phyloP scores from a whole-genome alignment of 2,797 vertebrate genomes.

The Anabas testudineus region DNA sequence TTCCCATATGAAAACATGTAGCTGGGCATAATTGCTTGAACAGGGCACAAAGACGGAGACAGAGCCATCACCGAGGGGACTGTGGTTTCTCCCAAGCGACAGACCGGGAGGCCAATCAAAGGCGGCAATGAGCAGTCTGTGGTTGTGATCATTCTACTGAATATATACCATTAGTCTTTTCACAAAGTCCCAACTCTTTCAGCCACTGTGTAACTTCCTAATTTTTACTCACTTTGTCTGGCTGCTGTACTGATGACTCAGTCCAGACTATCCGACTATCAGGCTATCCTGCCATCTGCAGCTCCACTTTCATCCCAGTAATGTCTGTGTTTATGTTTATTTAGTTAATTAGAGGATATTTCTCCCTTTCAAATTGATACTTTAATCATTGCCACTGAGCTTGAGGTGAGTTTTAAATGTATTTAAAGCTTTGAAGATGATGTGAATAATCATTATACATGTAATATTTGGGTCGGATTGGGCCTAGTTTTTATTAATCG shows the following conservation, averaged over 20 bases:
- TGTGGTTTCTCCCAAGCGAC: constrained; percentile 68
- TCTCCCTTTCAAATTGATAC: constrained; percentile 56
- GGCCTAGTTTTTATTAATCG: constrained; percentile 1
- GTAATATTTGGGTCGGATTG: not conserved
- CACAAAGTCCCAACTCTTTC: constrained; percentile 63
- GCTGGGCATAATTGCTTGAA: constrained; percentile 85
- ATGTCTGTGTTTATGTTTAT: constrained; percentile 68
- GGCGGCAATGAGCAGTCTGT: constrained; percentile 58
- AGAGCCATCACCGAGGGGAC: constrained; percentile 75
- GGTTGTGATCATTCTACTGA: constrained; percentile 68
- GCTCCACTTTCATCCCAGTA: constrained; percentile 64
- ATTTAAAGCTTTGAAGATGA: constrained; percentile 30
- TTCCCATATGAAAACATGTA: constrained; percentile 80
- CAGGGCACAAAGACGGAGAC: constrained; percentile 81
- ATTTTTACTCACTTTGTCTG: constrained; percentile 60
- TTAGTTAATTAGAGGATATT: constrained; percentile 62
- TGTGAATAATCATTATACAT: constrained; percentile 24
- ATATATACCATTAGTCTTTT: constrained; percentile 69
- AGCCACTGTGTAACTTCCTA: constrained; percentile 58
- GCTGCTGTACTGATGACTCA: constrained; percentile 48
- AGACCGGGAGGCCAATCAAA: constrained; percentile 71
- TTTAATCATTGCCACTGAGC: constrained; percentile 51
- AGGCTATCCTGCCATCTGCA: constrained; percentile 71
- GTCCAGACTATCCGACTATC: constrained; percentile 73
- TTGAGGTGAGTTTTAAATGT: constrained; percentile 30